phyloP scores from a whole-genome alignment of 2,888 invertebrate species.

The Vanessa cardui region DNA sequence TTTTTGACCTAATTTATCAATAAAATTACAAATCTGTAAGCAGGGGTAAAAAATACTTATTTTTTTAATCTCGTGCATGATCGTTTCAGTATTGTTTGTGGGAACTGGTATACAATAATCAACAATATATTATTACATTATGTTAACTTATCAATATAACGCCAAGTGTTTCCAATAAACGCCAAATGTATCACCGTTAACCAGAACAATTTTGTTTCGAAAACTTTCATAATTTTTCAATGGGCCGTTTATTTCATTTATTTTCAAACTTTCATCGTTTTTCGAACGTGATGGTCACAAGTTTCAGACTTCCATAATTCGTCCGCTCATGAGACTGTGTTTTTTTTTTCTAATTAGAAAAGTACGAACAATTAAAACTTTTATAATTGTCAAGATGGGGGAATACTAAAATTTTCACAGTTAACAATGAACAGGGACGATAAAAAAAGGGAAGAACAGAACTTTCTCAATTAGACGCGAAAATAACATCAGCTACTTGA shows the following conservation, averaged over 20 bases:
- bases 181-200: background rate
- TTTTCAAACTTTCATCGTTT: slow-evolving; percentile 27
- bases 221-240: slow-evolving; percentile 7
- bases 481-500: slow-evolving; percentile 48
- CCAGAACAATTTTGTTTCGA: slow-evolving; percentile 1
- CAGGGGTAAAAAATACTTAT: no score
- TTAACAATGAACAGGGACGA: slow-evolving; percentile 75
- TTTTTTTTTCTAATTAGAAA: slow-evolving; percentile 79
- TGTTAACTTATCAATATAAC: background rate
- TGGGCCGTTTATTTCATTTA: slow-evolving; percentile 12
- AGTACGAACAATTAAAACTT: slow-evolving; percentile 81
- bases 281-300: slow-evolving; percentile 26
- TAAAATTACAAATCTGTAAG: no score
- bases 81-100: no score
- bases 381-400: slow-evolving; percentile 79
- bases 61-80: no score
- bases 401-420: slow-evolving; percentile 63
- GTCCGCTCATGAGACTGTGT: slow-evolving; percentile 50
- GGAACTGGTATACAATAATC: background rate
- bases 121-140: background rate
- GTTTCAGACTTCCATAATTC: slow-evolving; percentile 36
- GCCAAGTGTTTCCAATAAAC: slow-evolving; percentile 1
- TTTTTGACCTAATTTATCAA: no score
- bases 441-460: slow-evolving; percentile 71
- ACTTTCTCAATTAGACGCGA: slow-evolving; percentile 74